Percentiles rank a stretch among this genome's conserved stretches.
Conservation (phyloP, 2,797 vertebrate species). For the Rhyacichthys aspro region DNA sequence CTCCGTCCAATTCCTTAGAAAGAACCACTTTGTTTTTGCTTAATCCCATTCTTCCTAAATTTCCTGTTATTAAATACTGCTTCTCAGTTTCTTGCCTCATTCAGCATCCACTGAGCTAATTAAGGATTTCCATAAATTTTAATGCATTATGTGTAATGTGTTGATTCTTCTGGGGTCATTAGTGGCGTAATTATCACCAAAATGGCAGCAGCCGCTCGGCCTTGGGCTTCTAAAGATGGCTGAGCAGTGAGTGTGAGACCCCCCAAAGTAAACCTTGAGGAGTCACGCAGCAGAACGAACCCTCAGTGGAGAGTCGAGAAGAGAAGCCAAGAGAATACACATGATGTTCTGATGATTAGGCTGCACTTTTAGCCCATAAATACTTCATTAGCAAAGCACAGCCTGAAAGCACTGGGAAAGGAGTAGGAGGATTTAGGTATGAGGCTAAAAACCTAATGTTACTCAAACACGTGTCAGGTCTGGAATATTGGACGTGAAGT, state of each 20-base stretch:
- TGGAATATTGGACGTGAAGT: no score
- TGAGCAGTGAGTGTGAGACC: conserved; percentile 15
- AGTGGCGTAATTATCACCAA: conserved; percentile 74
- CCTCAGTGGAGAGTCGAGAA: conserved; percentile 15
- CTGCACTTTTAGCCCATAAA: conserved; percentile 33
- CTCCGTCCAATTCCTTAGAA: conserved; percentile 4
- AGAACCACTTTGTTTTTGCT: conserved; percentile 7
- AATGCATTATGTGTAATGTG: conserved; percentile 78
- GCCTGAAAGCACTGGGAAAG: conserved; percentile 11
- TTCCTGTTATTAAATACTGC: conserved; percentile 56
- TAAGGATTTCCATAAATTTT: conserved; percentile 81
- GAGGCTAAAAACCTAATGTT: no score
- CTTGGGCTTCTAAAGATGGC: conserved; percentile 23
- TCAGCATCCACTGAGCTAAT: conserved; percentile 74
- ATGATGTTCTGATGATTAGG: conserved; percentile 29
- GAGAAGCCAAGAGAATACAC: not conserved
- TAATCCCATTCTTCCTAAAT: conserved; percentile 25
- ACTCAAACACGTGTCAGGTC: no score
- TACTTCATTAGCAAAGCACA: conserved; percentile 32
- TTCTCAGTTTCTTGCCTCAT: conserved; percentile 67
- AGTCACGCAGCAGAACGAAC: conserved; percentile 22
- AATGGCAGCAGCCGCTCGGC: conserved; percentile 51
- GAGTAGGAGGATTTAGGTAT: no score
- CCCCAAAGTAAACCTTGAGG: conserved; percentile 25
- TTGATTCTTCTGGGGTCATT: conserved; percentile 78